Base-by-base conservation (phyloP, 1,140 invertebrate species). In the Caerostris darwini region DNA sequence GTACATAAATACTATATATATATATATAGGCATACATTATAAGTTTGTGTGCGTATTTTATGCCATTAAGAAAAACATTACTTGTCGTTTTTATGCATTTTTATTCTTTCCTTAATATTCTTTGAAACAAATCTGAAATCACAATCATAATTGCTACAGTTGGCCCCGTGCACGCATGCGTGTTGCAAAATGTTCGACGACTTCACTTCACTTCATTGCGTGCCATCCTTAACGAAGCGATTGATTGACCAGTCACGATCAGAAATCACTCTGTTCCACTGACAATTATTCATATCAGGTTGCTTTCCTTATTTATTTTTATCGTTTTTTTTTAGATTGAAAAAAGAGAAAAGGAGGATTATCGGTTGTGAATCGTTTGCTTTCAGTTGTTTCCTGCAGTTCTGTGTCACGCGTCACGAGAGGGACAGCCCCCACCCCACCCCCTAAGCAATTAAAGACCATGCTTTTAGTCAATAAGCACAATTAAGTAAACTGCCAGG, bases 211-310 rank as follows among this genome's bases (percentile, higher is more conserved):
- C 6, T 67, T 14, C 61, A 64, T 34, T 77, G 71, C 71, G 71
- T 77, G 71, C 14, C 53, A 12, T 34, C 12, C 53, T n/a, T 5
- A 67, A n/a, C 17, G 4, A 77, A 77, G 19, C 10, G 71, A 77
- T 77, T 77, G 82, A 85, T 56, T 58, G 82, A 85, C 82, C 3
- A 14, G 17, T 85, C 54, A 12, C 56, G 82, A 85, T 85, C 82
- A 85, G 19, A 56, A 85, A 85, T 85, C 82, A 58, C 3, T 3
- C n/a, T 19, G 5, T 53, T 85, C 57, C 57, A 58, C 17, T 17
- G 17, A 54, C 54, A 85, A 85, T 85, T 85, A 85, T 58, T 56
- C 82, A n/a, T 85, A 85, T 56, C 57, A 56, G 19, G 82, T 56
- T 57, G n/a, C 82, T 7, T 85, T 77, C 7, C 1, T 8, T 64